Percentiles rank a stretch among this genome's conserved stretches.
Evolutionary conservation across 2,113 vertebrate species (phyloP).

Genomic region (Antigone vipio): DNA sequence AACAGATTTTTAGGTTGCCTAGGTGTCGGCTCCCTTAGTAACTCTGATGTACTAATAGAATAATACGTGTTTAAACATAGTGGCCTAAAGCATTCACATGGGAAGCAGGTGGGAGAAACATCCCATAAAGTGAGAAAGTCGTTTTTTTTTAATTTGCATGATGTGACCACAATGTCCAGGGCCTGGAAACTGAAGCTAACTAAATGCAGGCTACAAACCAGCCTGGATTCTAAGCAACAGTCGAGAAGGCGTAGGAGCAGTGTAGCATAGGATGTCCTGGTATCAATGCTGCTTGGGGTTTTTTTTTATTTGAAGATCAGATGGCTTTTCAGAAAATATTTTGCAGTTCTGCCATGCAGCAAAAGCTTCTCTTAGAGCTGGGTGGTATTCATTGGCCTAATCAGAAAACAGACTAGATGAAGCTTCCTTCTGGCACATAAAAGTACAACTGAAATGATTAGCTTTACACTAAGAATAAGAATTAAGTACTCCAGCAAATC

Average conservation of each 20-base stretch:
- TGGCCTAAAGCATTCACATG: neutral
- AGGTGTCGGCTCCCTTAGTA: neutral
- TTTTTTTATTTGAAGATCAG: neutral
- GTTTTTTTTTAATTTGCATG: neutral
- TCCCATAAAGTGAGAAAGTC: neutral
- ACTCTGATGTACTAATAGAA: neutral
- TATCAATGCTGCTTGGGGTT: neutral
- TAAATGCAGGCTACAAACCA: neutral
- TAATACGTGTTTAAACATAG: neutral
- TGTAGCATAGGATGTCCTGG: neutral
- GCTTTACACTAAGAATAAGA: neutral
- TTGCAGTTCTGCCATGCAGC: neutral
- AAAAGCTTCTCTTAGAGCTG: neutral
- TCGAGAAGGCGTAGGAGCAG: neutral
- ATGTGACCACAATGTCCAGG: neutral
- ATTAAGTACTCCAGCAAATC: neutral
- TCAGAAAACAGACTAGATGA: neutral
- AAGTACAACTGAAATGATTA: neutral
- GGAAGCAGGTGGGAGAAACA: neutral
- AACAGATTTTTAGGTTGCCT: neutral
- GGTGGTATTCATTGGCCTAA: neutral
- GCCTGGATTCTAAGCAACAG: neutral
- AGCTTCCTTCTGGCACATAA: neutral
- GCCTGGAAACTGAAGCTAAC: neutral
- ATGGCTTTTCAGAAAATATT: neutral